Evolutionary conservation across 1,140 invertebrate species (phyloP).

Genomic region (Melipona quadrifasciata): DNA sequence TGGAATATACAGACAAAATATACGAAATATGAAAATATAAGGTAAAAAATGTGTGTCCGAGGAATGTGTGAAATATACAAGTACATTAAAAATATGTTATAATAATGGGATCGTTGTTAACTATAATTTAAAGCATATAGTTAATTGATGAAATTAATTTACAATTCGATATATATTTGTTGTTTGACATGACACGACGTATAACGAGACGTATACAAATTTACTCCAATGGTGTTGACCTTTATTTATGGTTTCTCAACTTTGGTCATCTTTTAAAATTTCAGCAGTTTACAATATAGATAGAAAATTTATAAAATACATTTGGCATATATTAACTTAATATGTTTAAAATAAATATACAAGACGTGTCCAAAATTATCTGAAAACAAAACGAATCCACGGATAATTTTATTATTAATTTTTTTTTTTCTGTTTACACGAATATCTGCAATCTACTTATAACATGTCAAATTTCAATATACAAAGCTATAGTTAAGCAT

Average conservation of each 20-base stretch:
- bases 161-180: not conserved
- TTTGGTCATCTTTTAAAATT: too few relatives aligned
- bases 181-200: not conserved
- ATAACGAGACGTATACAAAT: too few relatives aligned
- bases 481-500: constrained; percentile 11
- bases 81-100: not conserved
- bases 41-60: not conserved
- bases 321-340: not conserved
- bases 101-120: not conserved
- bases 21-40: not conserved
- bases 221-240: too few relatives aligned
- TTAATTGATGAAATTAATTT: not conserved
- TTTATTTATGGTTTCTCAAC: too few relatives aligned
- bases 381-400: not conserved
- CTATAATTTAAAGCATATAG: not conserved
- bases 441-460: constrained; percentile 1
- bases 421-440: too few relatives aligned
- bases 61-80: not conserved
- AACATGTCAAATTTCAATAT: constrained; percentile 5
- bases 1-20: not conserved
- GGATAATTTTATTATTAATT: not conserved
- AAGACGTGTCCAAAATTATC: not conserved
- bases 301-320: not conserved
- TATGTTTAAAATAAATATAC: not conserved
- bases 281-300: not conserved